Conservation (phyloP, 2,888 invertebrate species). For the Morinoia aosen region DNA sequence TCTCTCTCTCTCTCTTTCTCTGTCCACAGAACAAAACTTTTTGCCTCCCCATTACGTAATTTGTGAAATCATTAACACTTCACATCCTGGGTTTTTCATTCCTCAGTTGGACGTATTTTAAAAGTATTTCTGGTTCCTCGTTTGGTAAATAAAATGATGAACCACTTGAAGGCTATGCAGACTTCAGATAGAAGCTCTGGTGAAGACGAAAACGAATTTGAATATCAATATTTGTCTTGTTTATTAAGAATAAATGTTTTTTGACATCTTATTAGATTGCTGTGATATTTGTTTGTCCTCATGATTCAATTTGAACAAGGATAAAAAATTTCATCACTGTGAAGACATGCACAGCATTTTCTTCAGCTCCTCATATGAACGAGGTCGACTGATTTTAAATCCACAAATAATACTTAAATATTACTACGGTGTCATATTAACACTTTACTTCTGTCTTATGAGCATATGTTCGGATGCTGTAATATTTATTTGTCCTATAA, state of each 20-base stretch:
- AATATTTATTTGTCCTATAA: too few relatives aligned
- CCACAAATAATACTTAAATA: too few relatives aligned
- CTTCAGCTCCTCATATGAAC: not conserved
- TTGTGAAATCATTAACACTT: not conserved
- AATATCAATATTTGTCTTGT: not conserved
- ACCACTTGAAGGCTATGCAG: not conserved
- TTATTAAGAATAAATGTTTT: not conserved
- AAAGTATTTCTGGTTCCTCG: not conserved
- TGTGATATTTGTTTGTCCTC: not conserved
- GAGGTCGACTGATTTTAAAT: not conserved
- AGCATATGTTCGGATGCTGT: too few relatives aligned
- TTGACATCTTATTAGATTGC: not conserved
- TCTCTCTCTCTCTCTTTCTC: not conserved
- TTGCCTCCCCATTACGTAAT: not conserved
- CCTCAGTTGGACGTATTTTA: not conserved
- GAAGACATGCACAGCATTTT: not conserved
- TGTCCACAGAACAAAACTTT: not conserved
- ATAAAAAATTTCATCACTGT: not conserved
- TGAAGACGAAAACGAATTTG: not conserved
- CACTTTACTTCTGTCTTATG: too few relatives aligned
- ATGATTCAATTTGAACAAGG: not conserved
- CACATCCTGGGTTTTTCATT: not conserved
- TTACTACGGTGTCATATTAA: too few relatives aligned
- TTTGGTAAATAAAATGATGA: not conserved
- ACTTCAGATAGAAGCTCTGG: too few relatives aligned